Evolutionary conservation across 2,888 invertebrate genomes (phyloP).

Genomic region (Aphidoletes aphidimyza): DNA sequence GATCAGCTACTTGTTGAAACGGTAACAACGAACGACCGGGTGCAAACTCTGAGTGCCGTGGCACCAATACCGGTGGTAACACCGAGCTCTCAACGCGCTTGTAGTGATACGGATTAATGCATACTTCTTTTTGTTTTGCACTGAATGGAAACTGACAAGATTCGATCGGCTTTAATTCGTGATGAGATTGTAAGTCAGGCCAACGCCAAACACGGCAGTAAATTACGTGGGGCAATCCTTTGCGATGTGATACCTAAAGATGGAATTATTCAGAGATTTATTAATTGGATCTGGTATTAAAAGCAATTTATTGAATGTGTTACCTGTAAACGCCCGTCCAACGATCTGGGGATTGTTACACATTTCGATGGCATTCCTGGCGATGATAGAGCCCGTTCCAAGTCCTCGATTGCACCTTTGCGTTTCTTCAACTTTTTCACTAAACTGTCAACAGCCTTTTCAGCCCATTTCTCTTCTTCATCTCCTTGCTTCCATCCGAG

Average conservation of each 20-base stretch:
- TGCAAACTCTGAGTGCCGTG: constrained; percentile 95
- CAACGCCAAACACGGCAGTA: constrained; percentile 99
- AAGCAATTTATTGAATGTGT: no score
- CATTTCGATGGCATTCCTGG: constrained; percentile 96
- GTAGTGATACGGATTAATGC: constrained; percentile 99
- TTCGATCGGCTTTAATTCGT: constrained; percentile 95
- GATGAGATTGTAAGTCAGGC: constrained; percentile 99
- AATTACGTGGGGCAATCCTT: constrained; percentile 98
- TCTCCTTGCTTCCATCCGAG: constrained; percentile 98
- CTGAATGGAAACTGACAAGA: constrained; percentile 96
- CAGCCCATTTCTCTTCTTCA: constrained; percentile 99
- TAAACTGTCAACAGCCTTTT: constrained; percentile 96
- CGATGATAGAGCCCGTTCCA: constrained; percentile 91
- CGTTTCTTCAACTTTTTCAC: constrained; percentile 96
- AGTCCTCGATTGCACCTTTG: constrained; percentile 93
- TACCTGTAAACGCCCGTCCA: constrained; percentile 96
- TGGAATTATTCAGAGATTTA: constrained; percentile 67
- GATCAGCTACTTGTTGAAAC: constrained; percentile 83
- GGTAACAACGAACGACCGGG: constrained; percentile 89
- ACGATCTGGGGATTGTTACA: constrained; percentile 96
- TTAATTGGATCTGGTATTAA: not conserved
- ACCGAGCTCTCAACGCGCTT: constrained; percentile 97
- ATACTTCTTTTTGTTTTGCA: constrained; percentile 97
- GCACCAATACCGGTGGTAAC: constrained; percentile 96
- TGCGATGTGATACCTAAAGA: constrained; percentile 94